These are phyloP conservation scores for Phoxinus dragarum DNA, from an alignment of 2,797 vertebrate genomes.

Conservation along the genomic window DNA sequence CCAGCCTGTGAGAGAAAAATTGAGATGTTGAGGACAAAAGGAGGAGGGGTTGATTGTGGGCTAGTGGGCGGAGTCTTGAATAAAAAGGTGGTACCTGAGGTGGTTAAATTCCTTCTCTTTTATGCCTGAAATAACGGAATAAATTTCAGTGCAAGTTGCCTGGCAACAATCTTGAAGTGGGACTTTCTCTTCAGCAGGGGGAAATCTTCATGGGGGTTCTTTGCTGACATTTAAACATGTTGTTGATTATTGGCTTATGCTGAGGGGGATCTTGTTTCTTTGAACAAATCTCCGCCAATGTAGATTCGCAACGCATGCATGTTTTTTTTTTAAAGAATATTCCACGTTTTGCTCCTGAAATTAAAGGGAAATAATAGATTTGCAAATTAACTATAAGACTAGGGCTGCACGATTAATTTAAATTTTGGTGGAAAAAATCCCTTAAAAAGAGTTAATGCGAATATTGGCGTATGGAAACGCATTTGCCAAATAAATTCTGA, in stretches of 20 bases:
- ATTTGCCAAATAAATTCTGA: too few species aligned
- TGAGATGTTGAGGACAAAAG: background rate
- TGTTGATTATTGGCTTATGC: constrained; percentile 56
- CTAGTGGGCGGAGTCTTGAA: background rate
- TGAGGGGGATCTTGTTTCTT: constrained; percentile 31
- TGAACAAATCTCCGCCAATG: constrained; percentile 35
- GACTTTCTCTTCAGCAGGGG: constrained; percentile 36
- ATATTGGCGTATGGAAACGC: too few species aligned
- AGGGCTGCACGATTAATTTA: too few species aligned
- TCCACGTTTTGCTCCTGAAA: background rate
- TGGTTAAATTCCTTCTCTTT: constrained; percentile 13
- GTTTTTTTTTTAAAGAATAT: background rate
- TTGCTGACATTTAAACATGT: constrained; percentile 56
- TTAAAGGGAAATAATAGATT: background rate
- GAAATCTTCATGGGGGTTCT: constrained; percentile 40
- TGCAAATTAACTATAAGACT: background rate
- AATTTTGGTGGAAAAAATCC: too few species aligned
- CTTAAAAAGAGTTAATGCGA: too few species aligned
- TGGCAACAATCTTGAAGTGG: constrained; percentile 51
- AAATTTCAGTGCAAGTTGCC: constrained; percentile 50
- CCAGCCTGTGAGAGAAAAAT: background rate
- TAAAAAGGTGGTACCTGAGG: background rate
- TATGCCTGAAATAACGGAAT: constrained; percentile 22
- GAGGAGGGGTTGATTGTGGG: background rate
- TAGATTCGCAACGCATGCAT: background rate